phyloP scores from a whole-genome alignment of 2,888 invertebrate genomes.

The Synergus gifuensis region DNA sequence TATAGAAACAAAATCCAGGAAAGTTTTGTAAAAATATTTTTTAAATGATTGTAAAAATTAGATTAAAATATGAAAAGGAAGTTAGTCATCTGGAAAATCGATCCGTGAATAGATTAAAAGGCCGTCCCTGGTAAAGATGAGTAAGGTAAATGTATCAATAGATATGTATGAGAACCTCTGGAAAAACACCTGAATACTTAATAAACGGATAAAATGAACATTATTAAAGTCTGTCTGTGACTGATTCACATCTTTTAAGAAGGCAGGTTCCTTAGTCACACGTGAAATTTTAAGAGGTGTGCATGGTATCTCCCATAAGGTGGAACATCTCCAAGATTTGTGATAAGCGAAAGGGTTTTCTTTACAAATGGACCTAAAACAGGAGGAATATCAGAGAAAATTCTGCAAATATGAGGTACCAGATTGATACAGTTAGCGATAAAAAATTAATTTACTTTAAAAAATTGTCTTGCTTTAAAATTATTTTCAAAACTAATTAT shows the following conservation, averaged over 20 bases:
- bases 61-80: conserved; percentile 1
- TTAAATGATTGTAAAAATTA: not conserved
- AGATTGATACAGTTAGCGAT: not conserved
- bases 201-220: conserved; percentile 78
- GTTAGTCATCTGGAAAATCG: not conserved
- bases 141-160: conserved; percentile 35
- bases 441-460: not conserved
- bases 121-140: conserved; percentile 27
- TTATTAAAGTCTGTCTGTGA: conserved; percentile 75
- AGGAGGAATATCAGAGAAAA: conserved; percentile 64
- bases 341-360: not conserved
- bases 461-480: not conserved
- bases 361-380: conserved; percentile 63
- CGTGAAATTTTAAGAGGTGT: conserved; percentile 64
- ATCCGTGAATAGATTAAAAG: not conserved
- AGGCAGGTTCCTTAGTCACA: conserved; percentile 71
- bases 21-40: too few species aligned
- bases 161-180: conserved; percentile 71
- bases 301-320: conserved; percentile 45
- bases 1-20: not conserved
- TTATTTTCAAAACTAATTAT: not conserved
- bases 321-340: conserved; percentile 22
- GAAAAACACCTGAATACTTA: conserved; percentile 77
- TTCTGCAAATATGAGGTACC: conserved; percentile 69
- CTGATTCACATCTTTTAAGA: conserved; percentile 75